Conservation (phyloP, 2,888 invertebrate genomes). For the Eupithecia pulchellata region DNA sequence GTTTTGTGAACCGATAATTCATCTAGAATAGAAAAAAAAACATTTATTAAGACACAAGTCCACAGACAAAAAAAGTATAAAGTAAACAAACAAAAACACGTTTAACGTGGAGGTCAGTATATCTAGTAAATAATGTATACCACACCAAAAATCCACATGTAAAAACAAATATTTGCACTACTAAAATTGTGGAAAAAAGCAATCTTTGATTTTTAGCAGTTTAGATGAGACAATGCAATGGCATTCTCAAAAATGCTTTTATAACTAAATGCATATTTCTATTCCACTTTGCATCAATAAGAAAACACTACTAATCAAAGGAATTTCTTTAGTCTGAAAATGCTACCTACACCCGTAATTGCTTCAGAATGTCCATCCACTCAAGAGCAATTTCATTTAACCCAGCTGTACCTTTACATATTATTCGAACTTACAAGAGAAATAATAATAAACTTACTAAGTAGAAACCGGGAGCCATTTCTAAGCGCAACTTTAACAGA, state of each 20-base stretch:
- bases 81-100: too few species aligned
- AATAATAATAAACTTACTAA: constrained; percentile 52
- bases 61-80: too few species aligned
- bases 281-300: neutral
- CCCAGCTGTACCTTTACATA: constrained; percentile 29
- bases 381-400: constrained; percentile 39
- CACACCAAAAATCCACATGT: neutral
- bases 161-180: neutral
- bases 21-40: too few species aligned
- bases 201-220: neutral
- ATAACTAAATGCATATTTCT: neutral
- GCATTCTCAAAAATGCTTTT: neutral
- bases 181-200: neutral
- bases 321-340: neutral
- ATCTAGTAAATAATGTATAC: neutral
- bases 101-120: too few species aligned
- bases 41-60: too few species aligned
- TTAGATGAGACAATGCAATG: neutral
- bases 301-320: neutral
- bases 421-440: constrained; percentile 52
- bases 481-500: constrained; percentile 59
- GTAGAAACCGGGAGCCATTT: constrained; percentile 62
- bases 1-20: neutral
- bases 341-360: constrained; percentile 18
- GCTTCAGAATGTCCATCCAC: constrained; percentile 43